Conservation (phyloP, 2,113 vertebrate species). For the Chamaetylas fuelleborni region DNA sequence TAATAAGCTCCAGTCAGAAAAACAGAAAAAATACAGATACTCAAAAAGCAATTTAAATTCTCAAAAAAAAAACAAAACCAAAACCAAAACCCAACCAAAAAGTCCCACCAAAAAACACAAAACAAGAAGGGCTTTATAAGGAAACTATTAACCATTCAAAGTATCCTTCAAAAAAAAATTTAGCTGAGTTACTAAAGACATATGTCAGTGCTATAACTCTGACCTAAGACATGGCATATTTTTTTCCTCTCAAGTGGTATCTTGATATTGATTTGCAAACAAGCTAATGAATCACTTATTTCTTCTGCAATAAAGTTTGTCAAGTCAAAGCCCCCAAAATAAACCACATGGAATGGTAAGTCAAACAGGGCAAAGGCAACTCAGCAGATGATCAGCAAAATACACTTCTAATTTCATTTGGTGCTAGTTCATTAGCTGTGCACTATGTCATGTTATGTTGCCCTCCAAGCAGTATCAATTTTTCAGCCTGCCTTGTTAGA, state of each 20-base stretch:
- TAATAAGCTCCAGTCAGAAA: conserved; percentile 1
- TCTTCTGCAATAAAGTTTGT: not conserved
- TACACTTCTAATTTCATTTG: not conserved
- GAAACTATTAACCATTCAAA: not conserved
- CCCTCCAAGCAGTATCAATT: not conserved
- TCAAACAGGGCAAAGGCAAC: not conserved
- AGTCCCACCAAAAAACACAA: not conserved
- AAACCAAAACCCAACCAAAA: not conserved
- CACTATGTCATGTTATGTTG: not conserved
- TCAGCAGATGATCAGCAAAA: not conserved
- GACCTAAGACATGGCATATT: not conserved
- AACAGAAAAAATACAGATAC: not conserved
- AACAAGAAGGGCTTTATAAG: not conserved
- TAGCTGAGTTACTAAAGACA: not conserved
- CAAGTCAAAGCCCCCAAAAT: not conserved
- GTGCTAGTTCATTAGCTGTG: not conserved
- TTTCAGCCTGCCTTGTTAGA: not conserved
- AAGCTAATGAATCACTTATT: not conserved
- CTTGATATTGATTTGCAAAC: not conserved
- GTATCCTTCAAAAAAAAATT: not conserved
- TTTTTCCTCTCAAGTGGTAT: not conserved
- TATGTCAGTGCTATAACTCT: not conserved
- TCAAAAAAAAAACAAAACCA: not conserved
- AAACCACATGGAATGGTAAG: not conserved
- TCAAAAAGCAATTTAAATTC: not conserved